Conservation (phyloP, 92 coral and sea anemone genomes). For the Pocillopora grandis region DNA sequence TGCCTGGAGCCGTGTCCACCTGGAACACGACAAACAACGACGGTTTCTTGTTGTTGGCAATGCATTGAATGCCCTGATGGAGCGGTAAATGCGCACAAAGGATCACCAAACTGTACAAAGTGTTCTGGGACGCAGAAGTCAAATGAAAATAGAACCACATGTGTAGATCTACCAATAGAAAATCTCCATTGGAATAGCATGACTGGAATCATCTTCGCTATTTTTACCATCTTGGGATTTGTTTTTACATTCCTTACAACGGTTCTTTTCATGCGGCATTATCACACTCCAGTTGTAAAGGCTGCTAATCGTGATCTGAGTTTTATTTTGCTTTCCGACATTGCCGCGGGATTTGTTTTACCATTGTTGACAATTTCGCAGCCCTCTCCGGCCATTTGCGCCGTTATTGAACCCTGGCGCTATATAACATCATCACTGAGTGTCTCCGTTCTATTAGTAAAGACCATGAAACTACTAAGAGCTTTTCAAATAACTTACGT, state of each 20-base stretch:
- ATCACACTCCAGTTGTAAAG: slow-evolving; percentile 67
- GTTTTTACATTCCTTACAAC: slow-evolving; percentile 34
- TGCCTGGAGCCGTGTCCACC: slow-evolving; percentile 69
- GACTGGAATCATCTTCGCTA: slow-evolving; percentile 49
- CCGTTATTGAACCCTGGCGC: slow-evolving; percentile 63
- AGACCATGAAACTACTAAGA: slow-evolving; percentile 67
- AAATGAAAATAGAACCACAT: slow-evolving; percentile 49
- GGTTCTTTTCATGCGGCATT: slow-evolving; percentile 37
- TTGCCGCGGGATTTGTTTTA: slow-evolving; percentile 54
- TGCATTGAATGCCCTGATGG: slow-evolving; percentile 72
- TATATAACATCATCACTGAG: slow-evolving; percentile 58
- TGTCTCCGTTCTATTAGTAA: slow-evolving; percentile 67
- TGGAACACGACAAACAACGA: slow-evolving; percentile 64
- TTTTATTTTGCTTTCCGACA: slow-evolving; percentile 37
- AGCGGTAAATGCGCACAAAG: slow-evolving; percentile 37
- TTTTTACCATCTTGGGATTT: slow-evolving; percentile 49
- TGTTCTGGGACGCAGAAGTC: slow-evolving; percentile 58
- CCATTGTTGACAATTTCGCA: slow-evolving; percentile 51
- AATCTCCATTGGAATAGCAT: slow-evolving; percentile 60
- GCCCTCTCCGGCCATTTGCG: slow-evolving; percentile 56
- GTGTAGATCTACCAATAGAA: slow-evolving; percentile 65
- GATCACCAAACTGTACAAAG: slow-evolving; percentile 54
- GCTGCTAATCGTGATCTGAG: slow-evolving; percentile 69
- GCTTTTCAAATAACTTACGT: slow-evolving; percentile 69
- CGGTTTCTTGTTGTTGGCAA: slow-evolving; percentile 79